Percentiles rank a stretch among this genome's conserved stretches.
These are phyloP conservation scores for Aphyosemion australe DNA, from an alignment of 2,113 vertebrate species.

Conservation along the genomic window DNA sequence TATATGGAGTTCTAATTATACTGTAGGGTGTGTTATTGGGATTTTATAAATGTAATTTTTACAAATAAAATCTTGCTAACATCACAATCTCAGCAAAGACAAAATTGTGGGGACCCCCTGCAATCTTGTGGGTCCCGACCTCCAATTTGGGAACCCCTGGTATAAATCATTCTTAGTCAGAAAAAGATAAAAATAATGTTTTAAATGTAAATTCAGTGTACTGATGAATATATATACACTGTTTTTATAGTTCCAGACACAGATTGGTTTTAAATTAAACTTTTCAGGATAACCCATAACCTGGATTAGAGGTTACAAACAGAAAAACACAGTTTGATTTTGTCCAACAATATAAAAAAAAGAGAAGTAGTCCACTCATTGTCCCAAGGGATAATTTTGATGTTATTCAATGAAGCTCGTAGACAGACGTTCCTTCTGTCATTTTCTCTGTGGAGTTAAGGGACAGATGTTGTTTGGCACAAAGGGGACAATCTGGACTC, in stretches of 20 bases:
- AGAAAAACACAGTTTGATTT: conserved; percentile 7
- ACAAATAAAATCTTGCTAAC: too few species aligned
- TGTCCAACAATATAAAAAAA: conserved; percentile 15
- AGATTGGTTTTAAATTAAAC: neutral
- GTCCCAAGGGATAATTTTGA: conserved; percentile 20
- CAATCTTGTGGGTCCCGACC: too few species aligned
- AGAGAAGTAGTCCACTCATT: conserved; percentile 5
- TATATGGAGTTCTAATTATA: too few species aligned
- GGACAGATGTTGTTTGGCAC: conserved; percentile 57
- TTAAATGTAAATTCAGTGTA: neutral
- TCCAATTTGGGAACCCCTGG: too few species aligned
- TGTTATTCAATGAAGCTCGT: conserved; percentile 44
- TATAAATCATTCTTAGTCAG: too few species aligned
- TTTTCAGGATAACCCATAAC: neutral
- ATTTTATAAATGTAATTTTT: too few species aligned
- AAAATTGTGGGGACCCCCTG: too few species aligned
- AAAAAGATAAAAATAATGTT: neutral
- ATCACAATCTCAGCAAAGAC: too few species aligned
- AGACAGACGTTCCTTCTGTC: conserved; percentile 30
- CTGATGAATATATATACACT: neutral
- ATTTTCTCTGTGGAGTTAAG: conserved; percentile 44
- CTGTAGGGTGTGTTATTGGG: too few species aligned
- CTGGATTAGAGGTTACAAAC: conserved; percentile 14
- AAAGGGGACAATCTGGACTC: conserved; percentile 37
- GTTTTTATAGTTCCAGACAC: too few species aligned